Conservation (phyloP, 1,140 invertebrate genomes). For the Vollenhovia emeryi region DNA sequence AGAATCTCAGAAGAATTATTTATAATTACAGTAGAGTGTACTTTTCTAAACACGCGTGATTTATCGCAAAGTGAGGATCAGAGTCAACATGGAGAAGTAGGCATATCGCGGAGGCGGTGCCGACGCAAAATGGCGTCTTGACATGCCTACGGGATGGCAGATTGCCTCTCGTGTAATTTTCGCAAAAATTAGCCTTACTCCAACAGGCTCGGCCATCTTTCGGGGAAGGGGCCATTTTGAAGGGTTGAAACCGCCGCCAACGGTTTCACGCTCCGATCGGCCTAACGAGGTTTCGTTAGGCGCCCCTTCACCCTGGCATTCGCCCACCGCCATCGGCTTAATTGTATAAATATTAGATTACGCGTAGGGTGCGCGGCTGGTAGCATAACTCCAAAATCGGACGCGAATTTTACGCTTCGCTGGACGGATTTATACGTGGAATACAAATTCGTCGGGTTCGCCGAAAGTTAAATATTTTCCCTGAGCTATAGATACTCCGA, state of each 20-base stretch:
- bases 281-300: constrained; percentile 79
- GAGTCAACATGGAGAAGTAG: neutral
- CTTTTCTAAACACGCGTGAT: neutral
- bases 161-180: constrained; percentile 71
- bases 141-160: neutral
- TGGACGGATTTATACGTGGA: constrained; percentile 15
- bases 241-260: constrained; percentile 69
- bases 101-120: neutral
- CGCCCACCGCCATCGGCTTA: constrained; percentile 74
- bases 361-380: constrained; percentile 53
- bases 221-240: constrained; percentile 76
- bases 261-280: constrained; percentile 81
- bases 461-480: constrained; percentile 41
- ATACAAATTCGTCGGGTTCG: constrained; percentile 19
- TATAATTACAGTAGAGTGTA: neutral
- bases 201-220: constrained; percentile 76
- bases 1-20: neutral
- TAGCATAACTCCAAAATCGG: constrained; percentile 65
- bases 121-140: constrained; percentile 53
- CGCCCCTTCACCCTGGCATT: constrained; percentile 66
- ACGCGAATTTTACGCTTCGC: constrained; percentile 12
- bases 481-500: neutral
- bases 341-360: constrained; percentile 85
- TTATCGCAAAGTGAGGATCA: neutral
- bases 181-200: constrained; percentile 75